These are phyloP conservation scores for Gallinago stenura DNA, from an alignment of 2,797 vertebrate genomes.

Conservation along the genomic window DNA sequence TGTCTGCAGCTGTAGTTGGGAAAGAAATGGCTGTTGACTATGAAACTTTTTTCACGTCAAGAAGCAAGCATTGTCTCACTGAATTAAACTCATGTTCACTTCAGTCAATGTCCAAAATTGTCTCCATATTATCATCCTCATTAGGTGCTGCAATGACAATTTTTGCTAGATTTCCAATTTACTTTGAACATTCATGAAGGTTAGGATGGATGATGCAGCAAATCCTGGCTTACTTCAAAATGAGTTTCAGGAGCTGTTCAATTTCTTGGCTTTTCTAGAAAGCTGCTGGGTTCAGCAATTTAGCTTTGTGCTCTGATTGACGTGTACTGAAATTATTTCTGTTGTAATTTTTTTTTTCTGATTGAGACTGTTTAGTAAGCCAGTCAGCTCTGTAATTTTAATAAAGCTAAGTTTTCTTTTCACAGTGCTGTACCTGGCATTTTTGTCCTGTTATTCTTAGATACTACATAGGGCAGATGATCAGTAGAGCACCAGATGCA, in stretches of 20 bases:
- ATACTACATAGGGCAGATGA: neutral
- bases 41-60: neutral
- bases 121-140: neutral
- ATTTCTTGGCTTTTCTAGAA: conserved; percentile 3
- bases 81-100: neutral
- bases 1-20: neutral
- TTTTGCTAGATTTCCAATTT: conserved; percentile 17
- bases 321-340: neutral
- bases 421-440: conserved; percentile 3
- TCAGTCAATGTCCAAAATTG: conserved; percentile 16
- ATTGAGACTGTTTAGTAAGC: neutral
- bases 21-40: neutral
- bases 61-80: conserved; percentile 9
- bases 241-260: neutral
- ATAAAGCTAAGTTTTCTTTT: neutral
- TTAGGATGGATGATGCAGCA: conserved; percentile 19
- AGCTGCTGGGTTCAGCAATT: neutral
- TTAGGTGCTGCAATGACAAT: neutral
- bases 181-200: conserved; percentile 43
- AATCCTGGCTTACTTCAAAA: neutral
- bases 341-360: neutral
- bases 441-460: neutral
- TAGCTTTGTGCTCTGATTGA: neutral
- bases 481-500: neutral
- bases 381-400: neutral